These are phyloP conservation scores for Onychostoma macrolepis DNA, from an alignment of 2,113 vertebrate genomes.

Conservation along the genomic window DNA sequence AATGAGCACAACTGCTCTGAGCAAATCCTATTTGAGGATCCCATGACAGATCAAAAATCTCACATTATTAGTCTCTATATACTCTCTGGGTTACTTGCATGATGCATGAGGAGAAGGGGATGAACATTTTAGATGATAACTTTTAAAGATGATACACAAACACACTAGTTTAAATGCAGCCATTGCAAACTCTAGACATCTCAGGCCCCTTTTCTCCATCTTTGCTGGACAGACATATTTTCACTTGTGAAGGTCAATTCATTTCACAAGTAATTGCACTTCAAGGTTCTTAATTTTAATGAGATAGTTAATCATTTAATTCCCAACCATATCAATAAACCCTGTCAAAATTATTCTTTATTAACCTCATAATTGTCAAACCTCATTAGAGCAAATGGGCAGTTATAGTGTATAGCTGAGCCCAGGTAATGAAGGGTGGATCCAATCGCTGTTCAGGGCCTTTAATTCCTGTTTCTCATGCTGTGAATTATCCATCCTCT, in stretches of 20 bases:
- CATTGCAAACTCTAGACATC: constrained; percentile 10
- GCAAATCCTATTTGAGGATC: background rate
- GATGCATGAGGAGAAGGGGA: background rate
- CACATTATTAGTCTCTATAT: background rate
- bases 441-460: constrained; percentile 40
- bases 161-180: background rate
- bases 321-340: constrained; percentile 70
- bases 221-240: constrained; percentile 53
- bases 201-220: background rate
- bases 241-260: constrained; percentile 69
- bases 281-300: constrained; percentile 74
- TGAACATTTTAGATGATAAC: background rate
- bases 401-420: constrained; percentile 55
- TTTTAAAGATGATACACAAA: background rate
- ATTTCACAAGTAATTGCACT: constrained; percentile 67
- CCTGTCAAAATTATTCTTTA: constrained; percentile 69
- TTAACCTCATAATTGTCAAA: constrained; percentile 68
- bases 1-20: constrained; percentile 2
- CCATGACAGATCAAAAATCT: background rate
- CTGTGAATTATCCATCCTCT: constrained; percentile 42
- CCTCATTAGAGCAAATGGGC: constrained; percentile 61
- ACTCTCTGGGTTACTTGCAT: background rate
- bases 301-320: constrained; percentile 75
- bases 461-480: constrained; percentile 51
- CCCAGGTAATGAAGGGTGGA: constrained; percentile 56